Percentiles rank a stretch among this genome's conserved stretches.
These are phyloP conservation scores for Stomatorhinus ivindoensis DNA, from an alignment of 2,113 vertebrate genomes.

Conservation along the genomic window DNA sequence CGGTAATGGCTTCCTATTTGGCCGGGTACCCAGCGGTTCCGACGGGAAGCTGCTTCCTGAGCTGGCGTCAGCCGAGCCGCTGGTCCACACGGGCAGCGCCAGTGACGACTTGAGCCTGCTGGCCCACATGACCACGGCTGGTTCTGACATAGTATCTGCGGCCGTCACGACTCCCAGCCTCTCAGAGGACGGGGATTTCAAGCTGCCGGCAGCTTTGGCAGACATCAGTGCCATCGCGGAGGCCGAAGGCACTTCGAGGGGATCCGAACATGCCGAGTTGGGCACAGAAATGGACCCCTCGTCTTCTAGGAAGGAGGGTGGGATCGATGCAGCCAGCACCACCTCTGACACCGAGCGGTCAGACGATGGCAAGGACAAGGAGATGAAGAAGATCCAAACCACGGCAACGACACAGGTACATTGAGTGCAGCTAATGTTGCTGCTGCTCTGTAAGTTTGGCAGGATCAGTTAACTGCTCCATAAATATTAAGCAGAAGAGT, in stretches of 20 bases:
- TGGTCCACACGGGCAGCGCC: slow-evolving; percentile 69
- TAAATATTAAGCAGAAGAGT: not conserved
- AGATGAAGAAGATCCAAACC: slow-evolving; percentile 94
- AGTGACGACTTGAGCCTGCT: slow-evolving; percentile 89
- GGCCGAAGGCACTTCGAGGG: slow-evolving; percentile 64
- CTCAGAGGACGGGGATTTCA: slow-evolving; percentile 58
- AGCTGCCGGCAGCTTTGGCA: slow-evolving; percentile 69
- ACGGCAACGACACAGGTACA: slow-evolving; percentile 90
- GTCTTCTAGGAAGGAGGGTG: slow-evolving; percentile 74
- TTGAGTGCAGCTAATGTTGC: not conserved
- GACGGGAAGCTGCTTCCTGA: slow-evolving; percentile 93
- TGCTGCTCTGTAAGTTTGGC: not conserved
- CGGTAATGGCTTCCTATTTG: slow-evolving; percentile 89
- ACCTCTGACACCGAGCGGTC: slow-evolving; percentile 88
- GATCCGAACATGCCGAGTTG: slow-evolving; percentile 63
- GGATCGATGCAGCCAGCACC: slow-evolving; percentile 71
- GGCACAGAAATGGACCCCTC: slow-evolving; percentile 70
- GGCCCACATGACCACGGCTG: slow-evolving; percentile 80
- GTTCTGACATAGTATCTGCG: slow-evolving; percentile 72
- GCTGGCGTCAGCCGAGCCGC: slow-evolving; percentile 72
- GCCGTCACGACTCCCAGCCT: slow-evolving; percentile 70
- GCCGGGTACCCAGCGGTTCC: slow-evolving; percentile 74
- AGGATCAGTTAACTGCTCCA: not conserved
- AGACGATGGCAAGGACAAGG: slow-evolving; percentile 94
- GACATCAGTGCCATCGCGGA: slow-evolving; percentile 76